Evolutionary conservation across 2,797 vertebrate species (phyloP), one percentile per base, ranked within the genome.

Genomic region (Phalloptychus januarius): DNA sequence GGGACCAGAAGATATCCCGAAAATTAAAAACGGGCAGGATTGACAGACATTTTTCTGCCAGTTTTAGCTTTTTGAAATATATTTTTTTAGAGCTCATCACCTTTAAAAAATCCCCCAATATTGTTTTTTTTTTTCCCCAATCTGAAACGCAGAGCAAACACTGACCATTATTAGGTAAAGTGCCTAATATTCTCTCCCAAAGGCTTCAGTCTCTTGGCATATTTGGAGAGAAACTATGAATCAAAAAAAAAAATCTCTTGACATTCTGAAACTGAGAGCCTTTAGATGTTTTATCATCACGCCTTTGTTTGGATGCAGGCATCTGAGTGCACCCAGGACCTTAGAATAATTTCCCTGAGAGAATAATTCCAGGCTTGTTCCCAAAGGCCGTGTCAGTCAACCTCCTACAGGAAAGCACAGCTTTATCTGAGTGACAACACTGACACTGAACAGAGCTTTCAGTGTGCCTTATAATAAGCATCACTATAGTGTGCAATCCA

Each of bases 351-450:
- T 87, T 85, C 77, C 83, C 74, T 23, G 38, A 7, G 52, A 87
- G 84, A 84, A 79, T 71, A 61, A 86, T 81, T 81, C 77, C 77
- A 80, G 74, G 80, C 78, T 84, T 83, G 79, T 75, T 85, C 84
- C 88, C 71, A 76, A 79, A 85, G 61, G 23, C 84, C 74, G 80
- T 84, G 72, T 88, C 78, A 87, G 84, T 87, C 85, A 72, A 79
- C 79, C 84, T 88, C 81, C 81, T 77, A 86, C 85, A 87, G 90
- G 89, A 92, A 92, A 90, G 89, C 90, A 85, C 84, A 85, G 87
- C 84, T 91, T 89, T 85, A 91, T 92, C 86, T 80, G 89, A 88
- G 80, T 88, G 91, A 92, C 92, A 91, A 84, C 74, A 76, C 78
- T 78, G 83, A 92, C 89, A 88, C 85, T 82, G 88, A 82, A 78